Evolutionary conservation across 2,888 invertebrate genomes (phyloP).

Genomic region (Orthonevra nobilis): DNA sequence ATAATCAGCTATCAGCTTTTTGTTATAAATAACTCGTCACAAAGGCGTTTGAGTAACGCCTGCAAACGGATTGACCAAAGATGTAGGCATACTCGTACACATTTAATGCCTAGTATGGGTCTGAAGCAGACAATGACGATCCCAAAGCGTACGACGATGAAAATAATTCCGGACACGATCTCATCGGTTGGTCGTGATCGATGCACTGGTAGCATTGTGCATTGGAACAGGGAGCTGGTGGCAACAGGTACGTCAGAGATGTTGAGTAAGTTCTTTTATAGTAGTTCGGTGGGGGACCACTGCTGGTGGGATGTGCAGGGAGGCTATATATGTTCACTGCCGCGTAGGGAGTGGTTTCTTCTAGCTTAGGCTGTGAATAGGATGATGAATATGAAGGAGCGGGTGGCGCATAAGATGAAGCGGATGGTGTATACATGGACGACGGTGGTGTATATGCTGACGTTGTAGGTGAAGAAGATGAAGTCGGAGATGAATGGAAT

Average conservation of each 20-base stretch:
- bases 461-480: not conserved
- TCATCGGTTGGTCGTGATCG: conserved; percentile 52
- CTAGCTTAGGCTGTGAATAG: conserved; percentile 10
- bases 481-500: conserved; percentile 8
- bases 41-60: conserved; percentile 44
- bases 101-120: conserved; percentile 43
- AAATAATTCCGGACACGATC: conserved; percentile 68
- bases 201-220: conserved; percentile 4
- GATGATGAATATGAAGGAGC: not conserved
- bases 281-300: conserved; percentile 26
- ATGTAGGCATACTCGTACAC: conserved; percentile 11
- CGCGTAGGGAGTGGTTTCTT: not conserved
- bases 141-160: conserved; percentile 17
- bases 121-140: conserved; percentile 30
- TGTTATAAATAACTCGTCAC: conserved; percentile 59
- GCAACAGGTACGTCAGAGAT: conserved; percentile 51
- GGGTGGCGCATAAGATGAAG: not conserved
- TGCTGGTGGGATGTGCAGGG: conserved; percentile 2
- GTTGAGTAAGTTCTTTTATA: conserved; percentile 55
- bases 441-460: conserved; percentile 3
- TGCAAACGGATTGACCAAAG: conserved; percentile 14
- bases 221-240: conserved; percentile 17
- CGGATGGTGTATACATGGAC: not conserved
- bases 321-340: not conserved
- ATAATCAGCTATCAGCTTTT: conserved; percentile 36